These are phyloP conservation scores for Aphidoletes aphidimyza DNA, from an alignment of 2,888 invertebrate species.

Conservation along the genomic window DNA sequence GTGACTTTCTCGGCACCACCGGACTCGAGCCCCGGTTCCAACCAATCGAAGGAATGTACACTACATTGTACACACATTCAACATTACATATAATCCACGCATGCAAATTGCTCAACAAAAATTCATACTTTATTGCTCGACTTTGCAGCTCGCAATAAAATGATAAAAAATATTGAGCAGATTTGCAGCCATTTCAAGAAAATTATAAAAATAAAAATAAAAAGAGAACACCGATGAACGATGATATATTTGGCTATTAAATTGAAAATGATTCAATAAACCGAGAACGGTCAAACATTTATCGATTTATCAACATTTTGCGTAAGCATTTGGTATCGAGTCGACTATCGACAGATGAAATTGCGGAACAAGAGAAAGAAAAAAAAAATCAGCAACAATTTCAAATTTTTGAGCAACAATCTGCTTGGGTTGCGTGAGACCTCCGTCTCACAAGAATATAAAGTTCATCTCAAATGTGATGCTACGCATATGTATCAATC, in stretches of 20 bases:
- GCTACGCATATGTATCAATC: background rate
- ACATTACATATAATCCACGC: too few relatives aligned
- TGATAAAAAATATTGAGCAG: slow-evolving; percentile 36
- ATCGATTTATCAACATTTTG: background rate
- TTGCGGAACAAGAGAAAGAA: background rate
- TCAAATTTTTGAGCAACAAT: background rate
- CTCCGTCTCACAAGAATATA: background rate
- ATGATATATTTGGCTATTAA: too few relatives aligned
- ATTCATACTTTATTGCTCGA: background rate
- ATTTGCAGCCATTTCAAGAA: background rate
- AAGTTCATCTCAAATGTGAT: background rate
- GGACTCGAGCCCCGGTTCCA: too few relatives aligned
- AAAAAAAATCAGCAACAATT: background rate
- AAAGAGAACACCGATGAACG: too few relatives aligned
- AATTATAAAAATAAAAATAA: too few relatives aligned
- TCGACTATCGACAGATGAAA: background rate
- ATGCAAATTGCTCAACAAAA: too few relatives aligned
- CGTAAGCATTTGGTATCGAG: background rate
- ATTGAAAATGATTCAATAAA: background rate
- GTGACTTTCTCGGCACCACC: background rate
- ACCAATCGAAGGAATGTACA: too few relatives aligned
- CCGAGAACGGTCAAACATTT: background rate
- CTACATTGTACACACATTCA: too few relatives aligned
- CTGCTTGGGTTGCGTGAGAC: background rate
- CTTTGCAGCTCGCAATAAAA: background rate